phyloP scores from a whole-genome alignment of 2,113 vertebrate genomes.

The Barbus barbus region DNA sequence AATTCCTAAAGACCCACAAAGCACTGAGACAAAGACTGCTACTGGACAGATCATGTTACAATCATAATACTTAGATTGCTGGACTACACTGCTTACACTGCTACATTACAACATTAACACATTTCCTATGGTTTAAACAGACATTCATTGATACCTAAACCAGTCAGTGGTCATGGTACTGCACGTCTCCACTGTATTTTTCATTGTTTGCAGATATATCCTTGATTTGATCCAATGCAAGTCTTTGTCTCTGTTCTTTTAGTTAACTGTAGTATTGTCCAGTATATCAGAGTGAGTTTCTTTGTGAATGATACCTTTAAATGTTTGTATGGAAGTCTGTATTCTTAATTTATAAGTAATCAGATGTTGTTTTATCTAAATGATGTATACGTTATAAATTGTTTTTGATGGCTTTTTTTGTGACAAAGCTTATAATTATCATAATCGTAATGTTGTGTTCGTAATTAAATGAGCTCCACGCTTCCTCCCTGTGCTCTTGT shows the following conservation, averaged over 20 bases:
- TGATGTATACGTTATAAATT: conserved; percentile 19
- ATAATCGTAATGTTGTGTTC: conserved; percentile 3
- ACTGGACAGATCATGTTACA: conserved; percentile 37
- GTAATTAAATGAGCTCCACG: neutral
- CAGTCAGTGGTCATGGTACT: neutral
- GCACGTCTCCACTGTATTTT: neutral
- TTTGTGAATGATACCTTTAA: conserved; percentile 38
- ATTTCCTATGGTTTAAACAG: too few species aligned
- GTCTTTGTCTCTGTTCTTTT: conserved; percentile 48
- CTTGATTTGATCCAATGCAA: conserved; percentile 38
- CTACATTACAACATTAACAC: neutral
- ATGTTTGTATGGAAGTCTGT: conserved; percentile 44
- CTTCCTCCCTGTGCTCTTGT: neutral
- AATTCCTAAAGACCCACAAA: conserved; percentile 13
- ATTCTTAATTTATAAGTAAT: conserved; percentile 50
- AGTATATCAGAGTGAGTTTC: conserved; percentile 26
- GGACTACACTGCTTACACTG: neutral
- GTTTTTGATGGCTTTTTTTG: neutral
- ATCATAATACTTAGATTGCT: neutral
- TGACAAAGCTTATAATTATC: neutral
- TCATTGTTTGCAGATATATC: neutral
- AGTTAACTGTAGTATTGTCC: conserved; percentile 20
- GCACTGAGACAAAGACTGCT: conserved; percentile 43
- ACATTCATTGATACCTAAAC: neutral
- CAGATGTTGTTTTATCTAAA: conserved; percentile 38